Conservation (phyloP, 2,113 vertebrate species). For the Dryoscopus gambensis region DNA sequence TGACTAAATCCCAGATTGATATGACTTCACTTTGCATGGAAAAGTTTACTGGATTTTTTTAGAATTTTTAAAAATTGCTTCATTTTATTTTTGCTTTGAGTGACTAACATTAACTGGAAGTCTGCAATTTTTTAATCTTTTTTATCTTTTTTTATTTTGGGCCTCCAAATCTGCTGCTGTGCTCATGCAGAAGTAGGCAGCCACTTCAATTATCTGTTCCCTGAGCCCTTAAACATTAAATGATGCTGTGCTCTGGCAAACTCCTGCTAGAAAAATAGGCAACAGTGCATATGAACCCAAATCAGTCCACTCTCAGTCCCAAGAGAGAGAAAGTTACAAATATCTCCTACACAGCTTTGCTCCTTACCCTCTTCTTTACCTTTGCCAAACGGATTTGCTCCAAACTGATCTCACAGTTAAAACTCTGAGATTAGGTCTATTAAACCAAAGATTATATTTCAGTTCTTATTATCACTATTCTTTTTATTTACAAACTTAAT, state of each 20-base stretch:
- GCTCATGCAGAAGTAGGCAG: not conserved
- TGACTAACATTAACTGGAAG: not conserved
- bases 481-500: not conserved
- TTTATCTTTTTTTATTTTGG: too few relatives aligned
- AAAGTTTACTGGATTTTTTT: not conserved
- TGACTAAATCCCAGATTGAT: not conserved
- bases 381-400: not conserved
- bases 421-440: not conserved
- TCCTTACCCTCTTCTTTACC: not conserved
- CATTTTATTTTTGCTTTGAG: not conserved
- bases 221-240: not conserved
- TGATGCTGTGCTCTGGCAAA: not conserved
- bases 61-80: not conserved
- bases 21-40: not conserved
- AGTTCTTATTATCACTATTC: not conserved
- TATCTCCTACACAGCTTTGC: not conserved
- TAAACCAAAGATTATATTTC: not conserved
- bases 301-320: not conserved
- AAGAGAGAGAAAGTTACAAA: not conserved
- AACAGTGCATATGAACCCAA: not conserved
- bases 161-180: not conserved
- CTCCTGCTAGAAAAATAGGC: not conserved
- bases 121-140: not conserved
- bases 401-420: not conserved
- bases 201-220: not conserved